These are phyloP conservation scores for Fragum whitleyi DNA, from an alignment of 2,888 invertebrate species.

Conservation along the genomic window DNA sequence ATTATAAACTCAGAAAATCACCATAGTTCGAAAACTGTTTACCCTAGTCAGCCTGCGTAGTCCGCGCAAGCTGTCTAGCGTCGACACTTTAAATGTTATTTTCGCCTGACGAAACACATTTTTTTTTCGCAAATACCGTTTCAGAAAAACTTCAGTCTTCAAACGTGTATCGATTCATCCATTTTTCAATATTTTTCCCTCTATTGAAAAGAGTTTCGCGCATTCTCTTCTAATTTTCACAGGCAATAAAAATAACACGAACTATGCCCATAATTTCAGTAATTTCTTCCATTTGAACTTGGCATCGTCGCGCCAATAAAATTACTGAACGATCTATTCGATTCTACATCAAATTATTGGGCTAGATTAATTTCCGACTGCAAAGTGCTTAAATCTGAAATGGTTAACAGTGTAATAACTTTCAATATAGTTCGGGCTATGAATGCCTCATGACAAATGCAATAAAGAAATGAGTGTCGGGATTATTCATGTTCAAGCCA, in stretches of 20 bases:
- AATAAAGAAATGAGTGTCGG: neutral
- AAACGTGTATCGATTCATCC: too few relatives aligned
- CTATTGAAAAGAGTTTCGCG: neutral
- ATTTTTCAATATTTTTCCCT: neutral
- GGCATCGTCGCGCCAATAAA: conserved; percentile 8
- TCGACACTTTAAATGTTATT: too few relatives aligned
- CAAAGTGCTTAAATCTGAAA: conserved; percentile 63
- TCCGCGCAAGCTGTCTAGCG: too few relatives aligned
- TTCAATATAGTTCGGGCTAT: conserved; percentile 25
- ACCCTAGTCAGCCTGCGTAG: too few relatives aligned
- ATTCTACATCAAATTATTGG: conserved; percentile 11
- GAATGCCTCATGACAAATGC: neutral
- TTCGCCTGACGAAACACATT: too few relatives aligned
- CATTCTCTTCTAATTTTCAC: conserved; percentile 16
- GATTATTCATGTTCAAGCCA: too few relatives aligned
- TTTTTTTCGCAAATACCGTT: too few relatives aligned
- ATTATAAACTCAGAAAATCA: too few relatives aligned
- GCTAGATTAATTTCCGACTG: conserved; percentile 60
- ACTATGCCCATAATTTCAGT: neutral
- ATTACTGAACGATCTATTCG: conserved; percentile 5
- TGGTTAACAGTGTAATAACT: conserved; percentile 50
- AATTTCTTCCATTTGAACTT: conserved; percentile 13
- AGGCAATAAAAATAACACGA: conserved; percentile 6
- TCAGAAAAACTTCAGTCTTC: too few relatives aligned
- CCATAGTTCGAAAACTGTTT: too few relatives aligned